Percentiles rank a stretch among this genome's conserved stretches.
Conservation (phyloP, 2,888 invertebrate species). For the Panzeria rudis region DNA sequence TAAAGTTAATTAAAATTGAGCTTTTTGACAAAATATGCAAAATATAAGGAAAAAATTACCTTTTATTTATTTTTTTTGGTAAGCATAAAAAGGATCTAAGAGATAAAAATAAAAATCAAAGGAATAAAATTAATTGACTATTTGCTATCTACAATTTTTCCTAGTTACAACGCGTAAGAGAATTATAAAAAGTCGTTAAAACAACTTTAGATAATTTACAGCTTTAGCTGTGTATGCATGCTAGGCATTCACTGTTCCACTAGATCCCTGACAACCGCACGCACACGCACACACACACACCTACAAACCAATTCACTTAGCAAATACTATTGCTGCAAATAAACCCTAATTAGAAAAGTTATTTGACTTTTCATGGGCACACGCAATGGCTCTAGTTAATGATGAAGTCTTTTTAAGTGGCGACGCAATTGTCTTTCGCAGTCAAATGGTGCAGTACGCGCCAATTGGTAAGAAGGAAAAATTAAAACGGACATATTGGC, state of each 20-base stretch:
- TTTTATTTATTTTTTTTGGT: constrained; percentile 9
- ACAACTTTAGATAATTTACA: constrained; percentile 49
- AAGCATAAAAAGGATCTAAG: constrained; percentile 12
- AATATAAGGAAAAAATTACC: background rate
- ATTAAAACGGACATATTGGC: constrained; percentile 48
- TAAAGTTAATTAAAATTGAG: constrained; percentile 54
- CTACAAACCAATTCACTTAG: constrained; percentile 4
- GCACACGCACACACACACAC: background rate
- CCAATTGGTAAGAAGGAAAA: constrained; percentile 23
- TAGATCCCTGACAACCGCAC: background rate
- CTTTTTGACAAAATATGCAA: background rate
- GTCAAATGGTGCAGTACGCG: constrained; percentile 20
- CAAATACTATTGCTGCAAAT: constrained; percentile 43
- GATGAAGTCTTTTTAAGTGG: constrained; percentile 55
- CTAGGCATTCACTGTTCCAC: background rate
- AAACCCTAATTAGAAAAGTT: constrained; percentile 72
- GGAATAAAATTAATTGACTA: constrained; percentile 49
- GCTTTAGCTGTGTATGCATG: background rate
- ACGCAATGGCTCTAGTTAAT: constrained; percentile 60
- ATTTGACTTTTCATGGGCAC: constrained; percentile 47
- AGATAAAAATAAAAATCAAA: constrained; percentile 37
- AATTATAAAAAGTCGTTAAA: constrained; percentile 61
- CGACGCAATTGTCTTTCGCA: constrained; percentile 47
- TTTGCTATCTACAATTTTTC: background rate
- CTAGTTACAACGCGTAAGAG: background rate